phyloP scores from a whole-genome alignment of 2,888 invertebrate genomes.

The Andrena camellia region DNA sequence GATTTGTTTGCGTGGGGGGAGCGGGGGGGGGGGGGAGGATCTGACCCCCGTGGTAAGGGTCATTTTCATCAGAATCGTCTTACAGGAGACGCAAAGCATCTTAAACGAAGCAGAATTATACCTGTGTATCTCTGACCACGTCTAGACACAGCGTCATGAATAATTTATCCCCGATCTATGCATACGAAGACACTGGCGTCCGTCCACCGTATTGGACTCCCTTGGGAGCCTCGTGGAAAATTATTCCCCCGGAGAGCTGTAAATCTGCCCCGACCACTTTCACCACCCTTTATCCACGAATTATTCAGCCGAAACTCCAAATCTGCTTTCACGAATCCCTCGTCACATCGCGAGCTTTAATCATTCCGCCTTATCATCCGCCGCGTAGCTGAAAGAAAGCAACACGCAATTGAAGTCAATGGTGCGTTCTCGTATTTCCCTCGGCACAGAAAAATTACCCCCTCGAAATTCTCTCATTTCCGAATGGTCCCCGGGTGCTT shows the following conservation, averaged over 20 bases:
- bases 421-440: no score
- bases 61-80: constrained; percentile 9
- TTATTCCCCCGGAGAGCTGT: neutral
- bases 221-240: neutral
- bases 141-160: constrained; percentile 13
- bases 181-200: neutral
- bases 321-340: no score
- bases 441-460: no score
- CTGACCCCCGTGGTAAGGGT: neutral
- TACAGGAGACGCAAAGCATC: neutral
- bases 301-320: no score
- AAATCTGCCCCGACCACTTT: neutral
- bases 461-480: no score
- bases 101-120: constrained; percentile 13
- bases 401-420: no score
- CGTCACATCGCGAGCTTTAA: no score
- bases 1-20: neutral
- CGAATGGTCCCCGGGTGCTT: no score
- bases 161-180: constrained; percentile 23
- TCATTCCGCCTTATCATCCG: no score
- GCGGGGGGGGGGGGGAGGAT: no score
- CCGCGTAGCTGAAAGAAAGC: no score
- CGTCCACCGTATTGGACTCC: neutral
- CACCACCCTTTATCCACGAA: no score
- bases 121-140: neutral